Percentiles rank a stretch among this genome's conserved stretches.
These are phyloP conservation scores for Limosa lapponica DNA, from an alignment of 2,797 vertebrate species.

Conservation along the genomic window DNA sequence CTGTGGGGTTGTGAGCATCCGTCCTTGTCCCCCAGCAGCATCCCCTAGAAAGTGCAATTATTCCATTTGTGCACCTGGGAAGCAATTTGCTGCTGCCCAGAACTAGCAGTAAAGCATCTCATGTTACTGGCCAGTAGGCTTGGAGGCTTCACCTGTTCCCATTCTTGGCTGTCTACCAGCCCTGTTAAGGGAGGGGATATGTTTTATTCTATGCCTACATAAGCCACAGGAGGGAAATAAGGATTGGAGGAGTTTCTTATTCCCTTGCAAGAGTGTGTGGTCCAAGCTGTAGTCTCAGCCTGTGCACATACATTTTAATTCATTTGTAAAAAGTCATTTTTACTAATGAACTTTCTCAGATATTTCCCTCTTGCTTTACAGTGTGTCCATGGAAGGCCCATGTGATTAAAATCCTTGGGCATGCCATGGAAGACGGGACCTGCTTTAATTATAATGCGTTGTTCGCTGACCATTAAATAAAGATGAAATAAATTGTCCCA, in stretches of 20 bases:
- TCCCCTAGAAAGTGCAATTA: neutral
- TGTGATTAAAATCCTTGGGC: neutral
- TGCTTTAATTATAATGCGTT: slow-evolving; percentile 36
- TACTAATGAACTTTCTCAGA: neutral
- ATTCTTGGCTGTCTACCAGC: neutral
- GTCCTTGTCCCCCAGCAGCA: neutral
- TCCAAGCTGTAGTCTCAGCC: neutral
- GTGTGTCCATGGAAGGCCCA: neutral
- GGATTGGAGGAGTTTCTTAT: neutral
- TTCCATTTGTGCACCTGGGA: neutral
- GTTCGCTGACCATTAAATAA: slow-evolving; percentile 51
- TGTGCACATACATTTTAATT: neutral
- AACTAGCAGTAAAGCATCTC: neutral
- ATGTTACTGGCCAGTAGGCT: neutral
- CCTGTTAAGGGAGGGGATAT: neutral
- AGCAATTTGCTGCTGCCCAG: neutral
- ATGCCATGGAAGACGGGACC: neutral
- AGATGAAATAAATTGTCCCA: slow-evolving; percentile 53
- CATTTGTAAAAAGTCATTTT: neutral
- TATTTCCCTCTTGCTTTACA: neutral
- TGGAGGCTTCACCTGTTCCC: neutral
- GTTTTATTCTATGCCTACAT: neutral
- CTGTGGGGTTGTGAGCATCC: neutral
- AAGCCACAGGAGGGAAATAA: neutral
- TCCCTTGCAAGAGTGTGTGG: neutral